phyloP scores from a whole-genome alignment of 2,888 invertebrate species.

The Spodoptera littoralis region DNA sequence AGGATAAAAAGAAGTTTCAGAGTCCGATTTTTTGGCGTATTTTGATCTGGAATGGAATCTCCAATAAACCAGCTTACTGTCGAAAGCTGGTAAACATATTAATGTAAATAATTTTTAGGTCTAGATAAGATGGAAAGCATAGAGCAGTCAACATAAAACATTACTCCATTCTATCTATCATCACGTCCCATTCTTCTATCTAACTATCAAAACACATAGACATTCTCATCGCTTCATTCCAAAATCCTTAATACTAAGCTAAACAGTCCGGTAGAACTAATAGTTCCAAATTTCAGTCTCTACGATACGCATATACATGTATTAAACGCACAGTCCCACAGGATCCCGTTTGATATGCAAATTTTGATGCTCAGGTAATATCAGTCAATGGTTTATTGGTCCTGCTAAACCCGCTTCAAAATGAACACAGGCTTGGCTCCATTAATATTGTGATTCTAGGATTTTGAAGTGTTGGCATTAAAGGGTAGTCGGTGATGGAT shows the following conservation, averaged over 20 bases:
- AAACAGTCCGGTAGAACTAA: slow-evolving; percentile 69
- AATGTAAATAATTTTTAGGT: too few relatives aligned
- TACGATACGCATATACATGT: slow-evolving; percentile 47
- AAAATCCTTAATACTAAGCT: slow-evolving; percentile 42
- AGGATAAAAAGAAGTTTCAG: too few relatives aligned
- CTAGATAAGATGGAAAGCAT: too few relatives aligned
- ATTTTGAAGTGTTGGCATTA: slow-evolving; percentile 24
- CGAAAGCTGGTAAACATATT: too few relatives aligned
- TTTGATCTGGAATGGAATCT: too few relatives aligned
- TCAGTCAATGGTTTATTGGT: slow-evolving; percentile 82
- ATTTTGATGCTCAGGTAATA: slow-evolving; percentile 78
- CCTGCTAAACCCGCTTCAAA: slow-evolving; percentile 53
- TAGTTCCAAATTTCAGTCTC: slow-evolving; percentile 76
- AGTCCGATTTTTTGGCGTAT: too few relatives aligned
- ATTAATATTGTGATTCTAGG: slow-evolving; percentile 52
- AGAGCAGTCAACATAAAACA: too few relatives aligned
- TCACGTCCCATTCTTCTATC: too few relatives aligned
- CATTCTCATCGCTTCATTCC: slow-evolving; percentile 33
- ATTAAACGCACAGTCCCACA: slow-evolving; percentile 68
- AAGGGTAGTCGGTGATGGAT: slow-evolving; percentile 18
- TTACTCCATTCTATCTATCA: too few relatives aligned
- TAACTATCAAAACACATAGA: too few relatives aligned
- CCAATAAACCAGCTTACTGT: too few relatives aligned
- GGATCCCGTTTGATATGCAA: slow-evolving; percentile 81
- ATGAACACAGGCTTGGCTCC: slow-evolving; percentile 45